phyloP scores from a whole-genome alignment of 2,888 invertebrate species.

The Apotomis capreana region DNA sequence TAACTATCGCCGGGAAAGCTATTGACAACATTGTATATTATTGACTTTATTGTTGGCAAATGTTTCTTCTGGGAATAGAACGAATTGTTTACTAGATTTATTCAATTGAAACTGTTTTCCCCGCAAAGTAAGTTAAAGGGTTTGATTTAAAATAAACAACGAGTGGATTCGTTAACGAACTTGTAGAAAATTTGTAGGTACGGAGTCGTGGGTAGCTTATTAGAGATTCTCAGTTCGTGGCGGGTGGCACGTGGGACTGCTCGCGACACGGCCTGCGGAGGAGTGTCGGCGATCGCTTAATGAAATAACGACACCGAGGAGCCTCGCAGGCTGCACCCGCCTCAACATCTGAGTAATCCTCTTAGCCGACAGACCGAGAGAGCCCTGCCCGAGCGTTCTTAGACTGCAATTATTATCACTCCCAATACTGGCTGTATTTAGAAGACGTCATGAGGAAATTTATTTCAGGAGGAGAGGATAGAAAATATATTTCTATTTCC shows the following conservation, averaged over 20 bases:
- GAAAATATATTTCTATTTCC: too few relatives aligned
- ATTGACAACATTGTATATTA: constrained; percentile 12
- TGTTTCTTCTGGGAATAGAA: constrained; percentile 15
- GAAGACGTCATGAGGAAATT: background rate
- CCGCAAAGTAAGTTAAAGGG: constrained; percentile 56
- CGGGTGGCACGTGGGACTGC: constrained; percentile 51
- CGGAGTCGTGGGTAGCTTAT: constrained; percentile 67
- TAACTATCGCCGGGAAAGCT: background rate
- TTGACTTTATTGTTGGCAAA: constrained; percentile 7
- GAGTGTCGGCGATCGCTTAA: constrained; percentile 44
- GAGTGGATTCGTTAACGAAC: constrained; percentile 73
- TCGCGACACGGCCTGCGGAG: constrained; percentile 40
- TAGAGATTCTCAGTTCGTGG: constrained; percentile 69
- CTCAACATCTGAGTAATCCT: constrained; percentile 44
- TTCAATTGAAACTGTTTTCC: constrained; percentile 39
- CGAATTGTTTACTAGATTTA: constrained; percentile 16
- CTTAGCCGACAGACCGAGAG: constrained; percentile 41
- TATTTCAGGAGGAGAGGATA: too few relatives aligned
- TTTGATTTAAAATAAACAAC: constrained; percentile 70
- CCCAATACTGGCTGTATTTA: background rate
- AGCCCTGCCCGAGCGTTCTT: constrained; percentile 17
- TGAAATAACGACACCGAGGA: constrained; percentile 47
- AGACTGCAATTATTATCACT: constrained; percentile 10
- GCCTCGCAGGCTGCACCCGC: constrained; percentile 29
- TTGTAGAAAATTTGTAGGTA: constrained; percentile 68